Conservation (phyloP, 2,113 vertebrate genomes). For the Daphoenositta chrysoptera region DNA sequence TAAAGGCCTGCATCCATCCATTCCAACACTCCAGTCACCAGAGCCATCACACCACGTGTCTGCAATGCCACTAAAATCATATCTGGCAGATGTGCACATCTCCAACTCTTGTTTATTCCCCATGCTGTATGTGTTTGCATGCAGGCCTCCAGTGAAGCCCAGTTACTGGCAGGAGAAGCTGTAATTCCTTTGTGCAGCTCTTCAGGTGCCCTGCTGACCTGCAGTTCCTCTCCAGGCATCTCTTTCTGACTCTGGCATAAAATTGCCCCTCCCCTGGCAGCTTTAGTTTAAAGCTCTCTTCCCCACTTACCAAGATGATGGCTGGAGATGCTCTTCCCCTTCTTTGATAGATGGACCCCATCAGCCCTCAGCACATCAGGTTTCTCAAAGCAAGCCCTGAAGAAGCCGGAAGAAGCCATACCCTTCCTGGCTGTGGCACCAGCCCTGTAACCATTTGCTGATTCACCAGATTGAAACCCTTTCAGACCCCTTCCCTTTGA, state of each 20-base stretch:
- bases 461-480: neutral
- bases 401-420: neutral
- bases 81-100: neutral
- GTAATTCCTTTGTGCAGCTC: neutral
- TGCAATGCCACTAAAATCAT: neutral
- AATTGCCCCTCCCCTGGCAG: neutral
- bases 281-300: neutral
- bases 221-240: neutral
- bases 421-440: neutral
- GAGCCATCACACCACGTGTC: neutral
- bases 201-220: neutral
- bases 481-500: neutral
- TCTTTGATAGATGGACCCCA: neutral
- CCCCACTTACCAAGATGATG: neutral
- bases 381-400: neutral
- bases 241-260: neutral
- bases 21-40: neutral
- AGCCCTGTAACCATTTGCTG: neutral
- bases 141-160: neutral
- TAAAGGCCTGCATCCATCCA: neutral
- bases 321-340: neutral
- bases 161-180: neutral
- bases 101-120: neutral
- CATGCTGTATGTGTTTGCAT: neutral
- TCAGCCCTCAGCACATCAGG: neutral